Conservation (phyloP, 2,797 vertebrate genomes). For the Hypotaenidia philippensis region DNA sequence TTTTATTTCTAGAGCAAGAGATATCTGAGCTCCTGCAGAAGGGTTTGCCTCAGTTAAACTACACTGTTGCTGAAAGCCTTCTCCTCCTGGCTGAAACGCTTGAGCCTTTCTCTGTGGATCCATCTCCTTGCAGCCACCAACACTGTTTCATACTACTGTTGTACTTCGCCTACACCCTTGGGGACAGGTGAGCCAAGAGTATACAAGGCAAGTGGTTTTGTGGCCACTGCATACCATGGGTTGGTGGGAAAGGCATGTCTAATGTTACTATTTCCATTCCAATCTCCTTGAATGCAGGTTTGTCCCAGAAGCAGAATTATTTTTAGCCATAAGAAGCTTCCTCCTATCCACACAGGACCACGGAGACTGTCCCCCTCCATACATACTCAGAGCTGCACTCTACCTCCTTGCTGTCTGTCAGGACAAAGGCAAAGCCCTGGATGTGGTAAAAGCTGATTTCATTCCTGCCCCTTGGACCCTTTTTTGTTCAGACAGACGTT, state of each 20-base stretch:
- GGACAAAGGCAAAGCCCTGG: slow-evolving; percentile 81
- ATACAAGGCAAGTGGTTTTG: neutral
- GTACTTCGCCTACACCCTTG: slow-evolving; percentile 83
- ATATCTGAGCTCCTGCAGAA: slow-evolving; percentile 83
- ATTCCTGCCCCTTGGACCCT: neutral
- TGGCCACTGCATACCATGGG: neutral
- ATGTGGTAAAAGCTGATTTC: slow-evolving; percentile 79
- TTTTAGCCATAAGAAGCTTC: slow-evolving; percentile 84
- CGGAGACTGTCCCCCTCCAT: slow-evolving; percentile 76
- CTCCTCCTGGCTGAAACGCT: slow-evolving; percentile 82
- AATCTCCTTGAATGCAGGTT: slow-evolving; percentile 82
- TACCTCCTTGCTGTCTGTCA: slow-evolving; percentile 91
- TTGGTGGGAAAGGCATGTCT: neutral
- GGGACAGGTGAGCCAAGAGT: slow-evolving; percentile 86
- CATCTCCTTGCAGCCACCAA: slow-evolving; percentile 82
- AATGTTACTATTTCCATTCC: neutral
- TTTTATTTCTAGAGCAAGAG: slow-evolving; percentile 80
- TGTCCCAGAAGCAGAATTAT: slow-evolving; percentile 87
- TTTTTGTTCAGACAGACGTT: neutral
- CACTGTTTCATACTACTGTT: slow-evolving; percentile 88
- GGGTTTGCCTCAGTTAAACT: slow-evolving; percentile 85
- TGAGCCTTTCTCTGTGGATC: slow-evolving; percentile 78
- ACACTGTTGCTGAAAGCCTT: slow-evolving; percentile 84
- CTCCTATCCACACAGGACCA: slow-evolving; percentile 84
- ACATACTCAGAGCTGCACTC: slow-evolving; percentile 86